A percentile compares a stretch with the other conserved stretches of the same genome.
These are phyloP conservation scores for Poeciliopsis prolifica DNA, from an alignment of 2,113 vertebrate genomes.

Conservation along the genomic window DNA sequence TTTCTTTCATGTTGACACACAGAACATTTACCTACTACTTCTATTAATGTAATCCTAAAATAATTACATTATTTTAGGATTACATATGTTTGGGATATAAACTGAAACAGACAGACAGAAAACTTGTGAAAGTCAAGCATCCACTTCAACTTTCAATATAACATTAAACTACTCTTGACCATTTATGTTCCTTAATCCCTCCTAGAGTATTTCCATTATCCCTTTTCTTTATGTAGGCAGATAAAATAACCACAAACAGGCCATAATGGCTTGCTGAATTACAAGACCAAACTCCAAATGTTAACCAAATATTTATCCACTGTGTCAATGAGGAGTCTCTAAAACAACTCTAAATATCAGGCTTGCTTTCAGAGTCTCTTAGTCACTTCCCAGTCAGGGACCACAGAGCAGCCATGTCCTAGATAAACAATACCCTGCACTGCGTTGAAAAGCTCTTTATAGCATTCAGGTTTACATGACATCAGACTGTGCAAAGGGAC, in stretches of 20 bases:
- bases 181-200: background rate
- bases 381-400: conserved; percentile 49
- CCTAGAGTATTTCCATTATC: background rate
- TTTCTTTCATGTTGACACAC: background rate
- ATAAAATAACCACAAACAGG: background rate
- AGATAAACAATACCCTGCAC: conserved; percentile 54
- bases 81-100: background rate
- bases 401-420: conserved; percentile 58
- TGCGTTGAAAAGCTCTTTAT: conserved; percentile 41
- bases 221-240: background rate
- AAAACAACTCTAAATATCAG: conserved; percentile 17
- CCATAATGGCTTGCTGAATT: background rate
- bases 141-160: background rate
- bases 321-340: conserved; percentile 35
- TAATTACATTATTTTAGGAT: background rate
- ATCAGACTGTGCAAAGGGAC: conserved; percentile 23
- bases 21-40: background rate
- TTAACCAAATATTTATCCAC: conserved; percentile 31
- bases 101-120: background rate
- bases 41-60: no score
- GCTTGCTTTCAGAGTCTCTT: conserved; percentile 40
- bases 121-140: background rate
- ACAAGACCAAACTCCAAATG: background rate
- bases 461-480: conserved; percentile 59
- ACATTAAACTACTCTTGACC: background rate